Conservation (phyloP, 2,797 vertebrate genomes). For the Phyllotis vaccarum region DNA sequence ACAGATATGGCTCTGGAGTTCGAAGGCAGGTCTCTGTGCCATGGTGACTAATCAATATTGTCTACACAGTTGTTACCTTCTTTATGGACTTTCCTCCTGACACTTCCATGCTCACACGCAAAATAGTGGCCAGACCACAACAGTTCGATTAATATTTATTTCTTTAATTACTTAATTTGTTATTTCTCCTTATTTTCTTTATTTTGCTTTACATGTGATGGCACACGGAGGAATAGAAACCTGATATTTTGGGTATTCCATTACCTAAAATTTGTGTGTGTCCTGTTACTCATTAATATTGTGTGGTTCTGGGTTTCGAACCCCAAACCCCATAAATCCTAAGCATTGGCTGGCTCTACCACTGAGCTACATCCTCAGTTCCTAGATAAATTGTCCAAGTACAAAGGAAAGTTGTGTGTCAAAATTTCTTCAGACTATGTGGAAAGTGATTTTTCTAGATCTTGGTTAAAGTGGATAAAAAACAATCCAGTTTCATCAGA, state of each 20-base stretch:
- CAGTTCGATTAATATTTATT: not conserved
- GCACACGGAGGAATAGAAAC: not conserved
- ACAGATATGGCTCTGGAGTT: not conserved
- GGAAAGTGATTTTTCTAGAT: conserved; percentile 54
- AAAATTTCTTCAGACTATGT: conserved; percentile 28
- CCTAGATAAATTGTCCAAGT: not conserved
- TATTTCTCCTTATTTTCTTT: not conserved
- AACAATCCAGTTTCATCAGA: conserved; percentile 76
- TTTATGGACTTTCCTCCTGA: conserved; percentile 36
- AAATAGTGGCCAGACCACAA: not conserved
- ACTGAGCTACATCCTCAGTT: not conserved
- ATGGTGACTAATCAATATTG: conserved; percentile 17
- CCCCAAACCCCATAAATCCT: not conserved
- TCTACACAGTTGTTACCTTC: conserved; percentile 33
- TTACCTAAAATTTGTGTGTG: not conserved
- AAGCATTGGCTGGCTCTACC: not conserved
- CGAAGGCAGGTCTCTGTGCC: not conserved
- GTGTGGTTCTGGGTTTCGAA: not conserved
- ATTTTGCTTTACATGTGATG: conserved; percentile 44
- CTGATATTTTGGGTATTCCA: not conserved
- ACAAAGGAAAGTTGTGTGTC: conserved; percentile 4
- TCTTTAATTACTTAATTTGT: conserved; percentile 4
- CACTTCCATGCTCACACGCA: not conserved
- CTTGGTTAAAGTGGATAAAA: conserved; percentile 55
- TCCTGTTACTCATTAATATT: not conserved